phyloP scores from a whole-genome alignment of 2,888 invertebrate genomes.

The Stictocephala bisonia region DNA sequence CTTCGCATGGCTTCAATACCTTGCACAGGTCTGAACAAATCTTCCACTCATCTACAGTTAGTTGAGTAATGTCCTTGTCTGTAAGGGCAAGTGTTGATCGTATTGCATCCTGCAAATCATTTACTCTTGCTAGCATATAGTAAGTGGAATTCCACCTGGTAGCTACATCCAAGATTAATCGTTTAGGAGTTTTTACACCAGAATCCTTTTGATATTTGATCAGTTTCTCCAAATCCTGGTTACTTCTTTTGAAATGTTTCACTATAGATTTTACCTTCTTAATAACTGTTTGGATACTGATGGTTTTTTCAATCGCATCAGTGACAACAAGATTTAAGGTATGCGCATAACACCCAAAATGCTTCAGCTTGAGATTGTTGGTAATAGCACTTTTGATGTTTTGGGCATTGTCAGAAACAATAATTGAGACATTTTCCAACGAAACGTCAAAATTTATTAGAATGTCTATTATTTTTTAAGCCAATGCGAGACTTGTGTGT shows the following conservation, averaged over 20 bases:
- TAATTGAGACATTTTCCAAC: slow-evolving; percentile 58
- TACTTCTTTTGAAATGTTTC: too few relatives aligned
- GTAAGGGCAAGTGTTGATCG: neutral
- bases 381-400: slow-evolving; percentile 44
- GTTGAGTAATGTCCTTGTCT: neutral
- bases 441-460: slow-evolving; percentile 58
- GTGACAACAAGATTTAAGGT: slow-evolving; percentile 11
- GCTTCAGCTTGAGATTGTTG: slow-evolving; percentile 52
- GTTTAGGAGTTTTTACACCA: too few relatives aligned
- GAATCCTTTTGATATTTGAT: too few relatives aligned
- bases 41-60: neutral
- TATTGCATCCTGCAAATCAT: neutral
- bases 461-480: slow-evolving; percentile 53
- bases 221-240: too few relatives aligned
- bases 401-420: slow-evolving; percentile 55
- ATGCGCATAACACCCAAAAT: slow-evolving; percentile 53
- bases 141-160: neutral
- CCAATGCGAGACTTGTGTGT: slow-evolving; percentile 59
- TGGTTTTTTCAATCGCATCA: neutral
- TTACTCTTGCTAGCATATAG: neutral
- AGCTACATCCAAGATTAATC: too few relatives aligned
- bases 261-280: too few relatives aligned
- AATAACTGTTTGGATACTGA: too few relatives aligned
- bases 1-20: neutral
- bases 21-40: neutral